Evolutionary conservation across 2,113 vertebrate species (phyloP), one percentile per base, ranked within the genome.

Genomic region (Thamnophis sirtalis): DNA sequence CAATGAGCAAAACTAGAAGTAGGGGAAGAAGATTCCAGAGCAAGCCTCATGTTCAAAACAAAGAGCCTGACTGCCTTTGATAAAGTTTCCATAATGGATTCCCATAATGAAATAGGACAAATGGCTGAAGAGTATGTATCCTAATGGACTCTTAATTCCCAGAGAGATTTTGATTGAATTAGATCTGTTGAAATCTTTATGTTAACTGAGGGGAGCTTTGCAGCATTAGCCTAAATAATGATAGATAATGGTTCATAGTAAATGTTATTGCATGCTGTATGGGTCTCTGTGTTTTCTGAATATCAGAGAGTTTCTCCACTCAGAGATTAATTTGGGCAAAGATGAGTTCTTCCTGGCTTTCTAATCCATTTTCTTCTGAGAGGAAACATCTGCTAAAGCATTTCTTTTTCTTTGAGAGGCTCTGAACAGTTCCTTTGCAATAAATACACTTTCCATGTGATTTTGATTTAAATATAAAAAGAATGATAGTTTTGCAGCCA

Each of bases 391-490:
- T 96, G 95, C 56, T 94, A 28, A 95, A 92, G 92, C 89, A 86
- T 89, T 49, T 17, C 22, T 90, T 50, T 95, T 96, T 93, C 93
- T 92, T 89, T 43, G 94, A 96, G 93, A 96, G 90, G 17, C 88
- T 96, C 93, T 93, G 87, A 91, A 0, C 91, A 55, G 11, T 10
- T 73, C 94, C 80, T 95, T 92, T 91, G 86, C 84, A 94, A 92
- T 95, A 50, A 94, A 92, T 95, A 48, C 90, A 88, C 92, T 97
- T 97, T 96, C 95, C 96, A 92, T 94, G 94, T 21, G 48, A 93
- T 93, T 97, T 95, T 96, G 58, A 95, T 97, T 96, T 96, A 96
- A 95, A 96, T 28, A 60, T 54, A 88, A 88, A 93, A 88, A 93
- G 26, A 86, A 91, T 0, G 3, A 91, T 26, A 55, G 56, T 55